These are phyloP conservation scores for Ceryle rudis DNA, from an alignment of 2,797 vertebrate species.

Conservation along the genomic window DNA sequence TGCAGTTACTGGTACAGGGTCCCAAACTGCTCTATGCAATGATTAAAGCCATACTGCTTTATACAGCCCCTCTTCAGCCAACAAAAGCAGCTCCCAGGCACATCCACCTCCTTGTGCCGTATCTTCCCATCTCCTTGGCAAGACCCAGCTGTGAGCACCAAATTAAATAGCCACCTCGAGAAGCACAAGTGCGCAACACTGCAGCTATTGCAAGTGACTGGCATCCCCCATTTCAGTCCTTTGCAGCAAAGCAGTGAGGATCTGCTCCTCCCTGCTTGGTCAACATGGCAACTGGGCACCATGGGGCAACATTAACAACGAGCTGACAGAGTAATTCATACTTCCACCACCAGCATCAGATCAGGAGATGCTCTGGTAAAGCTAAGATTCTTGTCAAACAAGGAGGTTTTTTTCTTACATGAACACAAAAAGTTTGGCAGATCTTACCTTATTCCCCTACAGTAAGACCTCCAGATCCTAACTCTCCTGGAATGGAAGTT, in stretches of 20 bases:
- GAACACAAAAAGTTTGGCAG: background rate
- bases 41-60: rapidly evolving
- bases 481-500: background rate
- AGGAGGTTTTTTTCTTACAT: background rate
- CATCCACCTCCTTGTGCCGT: rapidly evolving
- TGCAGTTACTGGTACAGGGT: background rate
- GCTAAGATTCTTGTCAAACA: background rate
- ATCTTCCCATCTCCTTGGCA: background rate
- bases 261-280: background rate
- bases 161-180: background rate
- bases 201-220: background rate
- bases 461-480: background rate
- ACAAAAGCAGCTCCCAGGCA: background rate
- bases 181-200: rapidly evolving
- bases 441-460: background rate
- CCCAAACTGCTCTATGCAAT: background rate
- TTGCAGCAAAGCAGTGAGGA: background rate
- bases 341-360: background rate
- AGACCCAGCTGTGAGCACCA: background rate
- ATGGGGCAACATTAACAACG: background rate
- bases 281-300: background rate
- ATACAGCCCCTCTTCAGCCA: background rate
- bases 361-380: background rate
- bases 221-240: background rate
- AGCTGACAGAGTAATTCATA: background rate